Evolutionary conservation across 2,888 invertebrate species (phyloP), one percentile per base, ranked within the genome.

Genomic region (Bellardia pandia): DNA sequence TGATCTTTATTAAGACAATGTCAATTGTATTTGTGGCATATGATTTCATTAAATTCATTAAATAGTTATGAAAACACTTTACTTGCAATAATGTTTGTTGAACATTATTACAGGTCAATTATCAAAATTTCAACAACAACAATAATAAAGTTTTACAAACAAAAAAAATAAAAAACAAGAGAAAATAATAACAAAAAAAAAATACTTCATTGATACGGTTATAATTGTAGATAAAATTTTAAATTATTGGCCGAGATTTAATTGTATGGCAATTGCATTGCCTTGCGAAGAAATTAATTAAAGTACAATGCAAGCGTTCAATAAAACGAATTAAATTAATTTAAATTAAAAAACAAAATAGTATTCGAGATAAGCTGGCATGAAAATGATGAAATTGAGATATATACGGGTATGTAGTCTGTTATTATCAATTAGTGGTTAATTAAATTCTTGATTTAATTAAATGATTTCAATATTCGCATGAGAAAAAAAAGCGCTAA

Each of bases 1-100:
- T 78, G 58, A 69, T 69, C 37, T 40, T n/a, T 78, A 53, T 69
- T 40, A 60, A 69, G 48, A 78, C 58, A 69, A 48, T 48, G 69
- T 48, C 58, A 69, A 60, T 69, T 37, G 48, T 8, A 33, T 56
- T 56, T 68, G 7, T 9, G 23, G 56, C 56, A 56, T 66, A 45
- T 45, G 68, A 23, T 66, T 45, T 42, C 42, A 64, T 64, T 76
- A 53, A 66, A 66, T 66, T 42, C 45, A 66, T 45, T 30, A 6
- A 56, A 56, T 56, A 56, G 56, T 56, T 56, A 56, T 56, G 56
- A 56, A 23, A n/a, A 51, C 51, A 37, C 5, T 51, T 51, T 51
- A 51, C 51, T n/a, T 51, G 9, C 51, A n/a, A 51, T 51, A n/a
- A 51, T 51, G n/a, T 3, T 51, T 11, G 37, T 5, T 5, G 37